These are phyloP conservation scores for Apeltes quadracus DNA, from an alignment of 2,113 vertebrate genomes.

Conservation along the genomic window DNA sequence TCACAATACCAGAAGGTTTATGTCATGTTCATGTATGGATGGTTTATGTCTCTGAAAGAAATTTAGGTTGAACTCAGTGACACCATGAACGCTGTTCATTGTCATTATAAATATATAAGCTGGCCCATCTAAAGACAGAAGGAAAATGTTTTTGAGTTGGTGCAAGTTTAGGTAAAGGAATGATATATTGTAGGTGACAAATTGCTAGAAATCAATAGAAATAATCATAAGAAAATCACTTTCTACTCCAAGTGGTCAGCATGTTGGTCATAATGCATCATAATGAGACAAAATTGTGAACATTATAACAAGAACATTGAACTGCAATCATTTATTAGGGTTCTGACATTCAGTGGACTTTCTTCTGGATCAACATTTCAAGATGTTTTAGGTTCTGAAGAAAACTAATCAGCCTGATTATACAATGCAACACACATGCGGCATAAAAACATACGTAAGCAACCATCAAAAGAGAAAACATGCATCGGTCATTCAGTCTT, in stretches of 20 bases:
- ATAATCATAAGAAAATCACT: not conserved
- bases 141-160: not conserved
- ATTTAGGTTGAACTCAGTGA: not conserved
- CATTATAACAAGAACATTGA: not conserved
- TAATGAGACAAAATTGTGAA: not conserved
- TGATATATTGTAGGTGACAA: not conserved
- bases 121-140: not conserved
- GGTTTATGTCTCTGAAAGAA: too few species aligned
- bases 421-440: not conserved
- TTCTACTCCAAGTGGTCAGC: not conserved
- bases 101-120: not conserved
- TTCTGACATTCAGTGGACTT: not conserved
- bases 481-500: too few species aligned
- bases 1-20: not conserved
- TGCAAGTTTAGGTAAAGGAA: not conserved
- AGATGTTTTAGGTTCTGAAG: slow-evolving; percentile 2
- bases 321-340: slow-evolving; percentile 15
- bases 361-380: not conserved
- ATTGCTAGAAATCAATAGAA: not conserved
- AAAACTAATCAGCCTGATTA: not conserved
- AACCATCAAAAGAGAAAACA: not conserved
- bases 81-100: not conserved
- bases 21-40: too few species aligned
- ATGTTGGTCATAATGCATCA: not conserved
- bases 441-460: not conserved